A percentile compares a stretch with the other conserved stretches of the same genome.
Evolutionary conservation across 2,888 invertebrate species (phyloP).

Genomic region (Iphiclides podalirius): DNA sequence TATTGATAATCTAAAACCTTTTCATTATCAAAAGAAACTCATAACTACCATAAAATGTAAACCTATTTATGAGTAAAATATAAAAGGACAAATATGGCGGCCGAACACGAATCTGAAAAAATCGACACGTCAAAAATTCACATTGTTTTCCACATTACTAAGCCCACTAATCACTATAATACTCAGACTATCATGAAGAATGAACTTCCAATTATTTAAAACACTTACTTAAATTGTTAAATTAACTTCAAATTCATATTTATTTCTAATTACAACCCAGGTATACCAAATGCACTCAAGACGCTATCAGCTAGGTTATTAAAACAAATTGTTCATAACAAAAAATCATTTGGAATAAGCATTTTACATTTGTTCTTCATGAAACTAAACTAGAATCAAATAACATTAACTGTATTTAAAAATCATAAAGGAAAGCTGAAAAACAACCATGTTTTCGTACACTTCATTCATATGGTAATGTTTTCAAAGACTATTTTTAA

Average conservation of each 20-base stretch:
- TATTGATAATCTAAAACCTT: neutral
- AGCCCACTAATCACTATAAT: slow-evolving; percentile 20
- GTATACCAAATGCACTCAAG: slow-evolving; percentile 57
- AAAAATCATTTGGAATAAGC: slow-evolving; percentile 42
- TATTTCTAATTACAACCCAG: slow-evolving; percentile 58
- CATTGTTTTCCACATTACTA: slow-evolving; percentile 42
- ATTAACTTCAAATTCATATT: slow-evolving; percentile 60
- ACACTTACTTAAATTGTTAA: slow-evolving; percentile 70
- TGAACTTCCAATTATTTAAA: slow-evolving; percentile 34
- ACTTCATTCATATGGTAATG: slow-evolving; percentile 48
- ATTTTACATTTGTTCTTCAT: slow-evolving; percentile 39
- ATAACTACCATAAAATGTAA: slow-evolving; percentile 18
- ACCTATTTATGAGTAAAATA: slow-evolving; percentile 41
- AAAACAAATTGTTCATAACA: slow-evolving; percentile 35
- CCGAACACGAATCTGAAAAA: slow-evolving; percentile 63
- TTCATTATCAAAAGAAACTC: slow-evolving; percentile 13
- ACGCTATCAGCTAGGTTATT: slow-evolving; percentile 66
- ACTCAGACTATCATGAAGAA: slow-evolving; percentile 24
- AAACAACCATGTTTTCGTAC: slow-evolving; percentile 77
- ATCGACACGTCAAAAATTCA: slow-evolving; percentile 72
- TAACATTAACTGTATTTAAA: slow-evolving; percentile 48
- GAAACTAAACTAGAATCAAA: slow-evolving; percentile 40
- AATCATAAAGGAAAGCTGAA: slow-evolving; percentile 70
- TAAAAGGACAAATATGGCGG: slow-evolving; percentile 78
- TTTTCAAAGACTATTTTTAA: slow-evolving; percentile 31